phyloP scores from a whole-genome alignment of 1,140 invertebrate genomes.

The Bombus haemorrhoidalis region DNA sequence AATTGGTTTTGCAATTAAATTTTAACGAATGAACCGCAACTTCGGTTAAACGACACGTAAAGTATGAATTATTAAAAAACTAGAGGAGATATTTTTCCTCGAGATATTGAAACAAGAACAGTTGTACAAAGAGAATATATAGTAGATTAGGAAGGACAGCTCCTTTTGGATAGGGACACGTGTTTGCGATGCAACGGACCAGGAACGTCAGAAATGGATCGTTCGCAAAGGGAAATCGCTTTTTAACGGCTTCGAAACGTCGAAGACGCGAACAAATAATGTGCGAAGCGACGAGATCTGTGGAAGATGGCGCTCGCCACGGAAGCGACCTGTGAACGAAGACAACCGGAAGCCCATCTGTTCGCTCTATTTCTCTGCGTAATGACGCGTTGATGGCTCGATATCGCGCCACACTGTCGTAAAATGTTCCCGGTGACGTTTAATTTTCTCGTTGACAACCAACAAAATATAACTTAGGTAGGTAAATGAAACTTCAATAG shows the following conservation, averaged over 20 bases:
- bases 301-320: too few relatives aligned
- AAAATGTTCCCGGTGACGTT: constrained; percentile 4
- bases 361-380: constrained; percentile 29
- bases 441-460: background rate
- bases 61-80: too few relatives aligned
- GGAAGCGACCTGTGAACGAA: background rate
- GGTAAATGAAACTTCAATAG: too few relatives aligned
- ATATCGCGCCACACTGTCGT: background rate
- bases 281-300: background rate
- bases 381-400: constrained; percentile 30
- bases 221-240: constrained; percentile 3
- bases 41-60: too few relatives aligned
- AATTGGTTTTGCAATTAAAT: background rate
- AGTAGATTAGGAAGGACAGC: background rate
- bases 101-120: background rate
- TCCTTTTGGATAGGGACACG: background rate
- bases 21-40: background rate
- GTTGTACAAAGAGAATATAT: background rate
- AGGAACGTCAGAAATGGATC: background rate
- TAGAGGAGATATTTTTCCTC: background rate
- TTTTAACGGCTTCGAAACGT: constrained; percentile 2
- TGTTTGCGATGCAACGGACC: background rate
- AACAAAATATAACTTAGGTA: too few relatives aligned
- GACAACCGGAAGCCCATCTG: constrained; percentile 27
- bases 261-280: constrained; percentile 17